These are phyloP conservation scores for Setophaga coronata DNA, from an alignment of 2,113 vertebrate species.

Conservation along the genomic window DNA sequence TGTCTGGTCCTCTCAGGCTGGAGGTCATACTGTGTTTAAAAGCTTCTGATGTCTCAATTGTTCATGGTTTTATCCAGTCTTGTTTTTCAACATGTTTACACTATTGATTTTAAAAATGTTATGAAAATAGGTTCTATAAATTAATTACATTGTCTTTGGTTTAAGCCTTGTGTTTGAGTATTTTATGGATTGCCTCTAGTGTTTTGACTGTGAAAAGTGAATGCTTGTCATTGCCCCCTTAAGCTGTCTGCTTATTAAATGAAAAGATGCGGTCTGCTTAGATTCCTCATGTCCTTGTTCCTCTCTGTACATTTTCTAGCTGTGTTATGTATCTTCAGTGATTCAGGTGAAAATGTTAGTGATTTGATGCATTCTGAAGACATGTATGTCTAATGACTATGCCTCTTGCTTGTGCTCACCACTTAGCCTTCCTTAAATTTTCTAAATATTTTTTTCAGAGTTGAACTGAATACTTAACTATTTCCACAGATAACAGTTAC, in stretches of 20 bases:
- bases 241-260: background rate
- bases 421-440: conserved; percentile 28
- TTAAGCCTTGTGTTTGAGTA: background rate
- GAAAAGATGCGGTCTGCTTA: background rate
- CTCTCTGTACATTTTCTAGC: background rate
- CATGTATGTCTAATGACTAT: background rate
- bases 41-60: background rate
- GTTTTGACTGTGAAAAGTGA: background rate
- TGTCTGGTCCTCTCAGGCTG: background rate
- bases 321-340: background rate
- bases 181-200: background rate
- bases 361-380: background rate
- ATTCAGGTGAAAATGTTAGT: background rate
- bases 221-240: background rate
- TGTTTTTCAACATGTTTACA: background rate
- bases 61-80: background rate
- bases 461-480: conserved; percentile 6
- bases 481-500: conserved; percentile 52
- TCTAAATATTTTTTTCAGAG: conserved; percentile 7
- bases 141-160: background rate
- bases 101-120: background rate
- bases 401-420: background rate
- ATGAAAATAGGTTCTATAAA: background rate
- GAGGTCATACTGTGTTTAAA: background rate
- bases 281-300: background rate